Percentiles rank a stretch among this genome's conserved stretches.
Conservation (phyloP, 2,888 invertebrate species). For the Apamea epomidion region DNA sequence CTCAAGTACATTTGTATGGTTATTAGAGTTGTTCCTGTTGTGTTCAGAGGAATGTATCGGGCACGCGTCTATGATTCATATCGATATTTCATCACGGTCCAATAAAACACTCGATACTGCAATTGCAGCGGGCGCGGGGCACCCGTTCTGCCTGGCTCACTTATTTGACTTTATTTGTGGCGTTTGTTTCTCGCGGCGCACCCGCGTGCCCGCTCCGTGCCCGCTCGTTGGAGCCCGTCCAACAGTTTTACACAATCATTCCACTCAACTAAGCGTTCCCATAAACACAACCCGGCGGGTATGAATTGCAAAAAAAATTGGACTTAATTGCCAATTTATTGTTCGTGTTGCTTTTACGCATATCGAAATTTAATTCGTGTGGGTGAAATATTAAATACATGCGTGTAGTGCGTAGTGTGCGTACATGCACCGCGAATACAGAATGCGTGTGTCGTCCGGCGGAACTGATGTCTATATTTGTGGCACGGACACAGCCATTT, state of each 20-base stretch:
- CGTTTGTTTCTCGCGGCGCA: conserved; percentile 82
- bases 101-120: conserved; percentile 70
- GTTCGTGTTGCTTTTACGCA: conserved; percentile 78
- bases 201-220: conserved; percentile 77
- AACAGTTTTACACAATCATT: conserved; percentile 91
- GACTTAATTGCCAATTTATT: conserved; percentile 88
- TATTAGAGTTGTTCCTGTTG: conserved; percentile 24
- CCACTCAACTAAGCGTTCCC: conserved; percentile 90
- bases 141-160: conserved; percentile 79
- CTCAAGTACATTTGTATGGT: neutral
- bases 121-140: conserved; percentile 65
- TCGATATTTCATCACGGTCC: conserved; percentile 69
- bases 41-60: conserved; percentile 43
- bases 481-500: conserved; percentile 55
- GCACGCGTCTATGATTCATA: conserved; percentile 64
- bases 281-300: conserved; percentile 89
- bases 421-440: conserved; percentile 40
- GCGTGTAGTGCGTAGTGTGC: conserved; percentile 22
- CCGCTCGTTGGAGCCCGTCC: conserved; percentile 86
- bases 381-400: conserved; percentile 47
- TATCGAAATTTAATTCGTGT: conserved; percentile 77
- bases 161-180: conserved; percentile 89
- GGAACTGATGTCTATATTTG: conserved; percentile 62
- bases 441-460: conserved; percentile 39
- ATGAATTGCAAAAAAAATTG: conserved; percentile 89